Evolutionary conservation across 2,888 invertebrate species (phyloP), one percentile per base, ranked within the genome.

Genomic region (Idaea biselata): DNA sequence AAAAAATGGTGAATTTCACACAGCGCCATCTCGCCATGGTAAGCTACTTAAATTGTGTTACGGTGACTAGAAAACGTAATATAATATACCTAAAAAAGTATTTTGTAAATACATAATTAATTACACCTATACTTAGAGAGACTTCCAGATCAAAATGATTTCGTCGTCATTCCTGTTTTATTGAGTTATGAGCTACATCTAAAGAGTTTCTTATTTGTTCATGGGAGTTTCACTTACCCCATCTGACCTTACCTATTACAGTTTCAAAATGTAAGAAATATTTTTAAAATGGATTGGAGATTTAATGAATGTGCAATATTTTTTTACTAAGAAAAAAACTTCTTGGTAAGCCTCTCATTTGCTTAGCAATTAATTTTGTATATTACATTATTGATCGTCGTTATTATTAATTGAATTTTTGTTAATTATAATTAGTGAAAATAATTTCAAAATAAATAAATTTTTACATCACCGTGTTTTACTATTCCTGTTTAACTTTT

Each of bases 401-500:
- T 83, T 82, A 73, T 78, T 60, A 73, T 77, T 4, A 73, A 44
- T 44, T 44, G 44, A 44, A 76, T 80, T 87, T 86, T 73, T 85
- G 84, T 87, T 87, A 75, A 81, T 78, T 81, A 76, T 75, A 77
- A 81, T 82, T 89, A 89, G 87, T 78, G 78, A 81, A 83, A 84
- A 82, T 86, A 71, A 85, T 86, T 88, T 89, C 79, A 80, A 81
- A 87, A 84, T 83, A 83, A 90, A 91, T 87, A 87, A 89, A 89
- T 84, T 87, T 78, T 85, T 86, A 85, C 82, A 81, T 83, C 78
- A 66, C 67, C 66, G 68, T 74, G 77, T 80, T 75, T 69, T 55
- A 25, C 66, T 64, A 5, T 44, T 33, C 18, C 11, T 44, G 11
- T 11, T 11, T 25, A 1, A 8, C 11, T 14, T 44, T 32, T 25